Percentiles rank a stretch among this genome's conserved stretches.
Conservation (phyloP, 2,888 invertebrate genomes). For the Cephalotes varians region DNA sequence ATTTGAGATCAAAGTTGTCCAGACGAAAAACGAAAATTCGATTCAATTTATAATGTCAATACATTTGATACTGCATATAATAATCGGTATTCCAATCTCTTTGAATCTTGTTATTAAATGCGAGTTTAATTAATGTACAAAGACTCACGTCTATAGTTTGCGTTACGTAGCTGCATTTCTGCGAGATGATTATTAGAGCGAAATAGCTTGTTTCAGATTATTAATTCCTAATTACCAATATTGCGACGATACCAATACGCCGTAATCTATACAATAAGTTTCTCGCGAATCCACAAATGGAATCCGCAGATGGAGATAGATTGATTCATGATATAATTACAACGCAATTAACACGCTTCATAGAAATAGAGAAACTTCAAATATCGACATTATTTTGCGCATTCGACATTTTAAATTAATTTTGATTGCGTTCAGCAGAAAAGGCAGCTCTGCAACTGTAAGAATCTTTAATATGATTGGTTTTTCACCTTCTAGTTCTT, state of each 20-base stretch:
- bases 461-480: too few relatives aligned
- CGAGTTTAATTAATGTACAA: background rate
- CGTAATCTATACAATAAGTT: background rate
- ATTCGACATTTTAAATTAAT: background rate
- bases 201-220: background rate
- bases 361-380: background rate
- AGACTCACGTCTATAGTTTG: background rate
- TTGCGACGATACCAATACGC: background rate
- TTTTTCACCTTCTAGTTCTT: too few relatives aligned
- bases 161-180: background rate
- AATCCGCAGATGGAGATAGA: background rate
- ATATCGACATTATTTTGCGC: background rate
- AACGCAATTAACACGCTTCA: background rate
- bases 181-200: background rate
- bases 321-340: background rate
- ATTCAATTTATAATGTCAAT: background rate
- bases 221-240: constrained; percentile 2
- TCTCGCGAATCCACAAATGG: background rate
- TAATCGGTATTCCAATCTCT: background rate
- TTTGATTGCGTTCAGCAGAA: background rate
- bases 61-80: background rate
- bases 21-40: background rate
- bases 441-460: too few relatives aligned
- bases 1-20: background rate
- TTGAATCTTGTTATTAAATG: background rate